Conservation (phyloP, 2,888 invertebrate species). For the Leptinotarsa juncta region DNA sequence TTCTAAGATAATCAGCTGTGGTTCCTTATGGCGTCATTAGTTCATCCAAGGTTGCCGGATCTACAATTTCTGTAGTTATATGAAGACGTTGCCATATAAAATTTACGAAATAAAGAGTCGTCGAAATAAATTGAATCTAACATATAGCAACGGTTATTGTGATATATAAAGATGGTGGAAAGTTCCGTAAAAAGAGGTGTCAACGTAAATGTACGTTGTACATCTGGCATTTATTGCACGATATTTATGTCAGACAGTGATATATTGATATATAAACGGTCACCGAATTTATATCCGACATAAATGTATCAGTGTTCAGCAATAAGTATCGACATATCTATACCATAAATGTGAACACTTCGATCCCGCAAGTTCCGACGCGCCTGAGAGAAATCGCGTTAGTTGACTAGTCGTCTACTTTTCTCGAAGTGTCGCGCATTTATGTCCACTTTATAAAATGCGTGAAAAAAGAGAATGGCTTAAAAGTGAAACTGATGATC, state of each 20-base stretch:
- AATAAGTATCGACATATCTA: neutral
- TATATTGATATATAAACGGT: neutral
- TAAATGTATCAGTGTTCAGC: neutral
- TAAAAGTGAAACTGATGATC: slow-evolving; percentile 31
- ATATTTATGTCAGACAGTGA: neutral
- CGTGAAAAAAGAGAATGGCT: slow-evolving; percentile 30
- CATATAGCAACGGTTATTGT: too few species aligned
- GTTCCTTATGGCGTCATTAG: too few species aligned
- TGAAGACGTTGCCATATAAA: too few species aligned
- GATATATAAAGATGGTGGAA: too few species aligned
- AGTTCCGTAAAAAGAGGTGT: too few species aligned
- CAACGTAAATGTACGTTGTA: neutral
- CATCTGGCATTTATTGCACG: neutral
- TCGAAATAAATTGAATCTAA: too few species aligned
- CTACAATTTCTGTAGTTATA: too few species aligned
- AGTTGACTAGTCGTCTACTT: neutral
- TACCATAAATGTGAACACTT: neutral
- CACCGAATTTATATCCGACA: neutral
- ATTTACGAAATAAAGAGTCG: too few species aligned
- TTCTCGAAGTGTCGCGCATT: neutral
- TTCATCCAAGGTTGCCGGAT: too few species aligned
- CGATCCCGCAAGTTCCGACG: neutral
- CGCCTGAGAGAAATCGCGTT: neutral
- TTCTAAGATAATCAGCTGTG: too few species aligned
- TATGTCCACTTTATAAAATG: neutral